These are phyloP conservation scores for Pemphigus obesinymphae DNA, from an alignment of 1,140 invertebrate genomes.

Conservation along the genomic window DNA sequence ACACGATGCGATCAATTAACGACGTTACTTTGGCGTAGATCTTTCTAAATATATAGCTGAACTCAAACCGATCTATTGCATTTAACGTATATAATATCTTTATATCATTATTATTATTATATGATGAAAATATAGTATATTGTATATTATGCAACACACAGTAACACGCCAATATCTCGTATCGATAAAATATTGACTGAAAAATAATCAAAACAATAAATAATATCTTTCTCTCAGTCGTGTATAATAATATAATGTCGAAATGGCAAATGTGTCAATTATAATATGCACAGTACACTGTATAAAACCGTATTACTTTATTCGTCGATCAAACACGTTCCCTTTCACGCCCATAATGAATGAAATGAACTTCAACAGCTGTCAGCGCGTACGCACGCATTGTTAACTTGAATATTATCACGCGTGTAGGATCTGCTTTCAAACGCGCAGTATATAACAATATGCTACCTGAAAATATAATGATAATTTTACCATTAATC, in stretches of 20 bases:
- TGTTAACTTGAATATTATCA: conserved; percentile 8
- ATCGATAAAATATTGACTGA: background rate
- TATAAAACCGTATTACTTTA: too few relatives aligned
- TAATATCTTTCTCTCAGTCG: background rate
- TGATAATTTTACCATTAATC: background rate
- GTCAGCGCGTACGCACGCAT: background rate
- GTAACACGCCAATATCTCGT: too few relatives aligned
- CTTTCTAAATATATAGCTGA: too few relatives aligned
- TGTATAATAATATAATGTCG: background rate
- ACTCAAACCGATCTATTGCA: too few relatives aligned
- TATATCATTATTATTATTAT: too few relatives aligned
- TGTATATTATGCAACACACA: too few relatives aligned
- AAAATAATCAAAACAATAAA: background rate
- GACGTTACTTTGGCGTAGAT: too few relatives aligned
- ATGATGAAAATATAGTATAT: too few relatives aligned
- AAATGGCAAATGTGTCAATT: background rate
- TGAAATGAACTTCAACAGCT: background rate
- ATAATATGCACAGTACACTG: background rate
- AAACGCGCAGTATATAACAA: background rate
- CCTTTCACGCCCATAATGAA: background rate
- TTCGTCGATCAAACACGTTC: background rate
- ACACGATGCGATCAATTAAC: too few relatives aligned
- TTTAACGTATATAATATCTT: too few relatives aligned
- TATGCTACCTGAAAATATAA: background rate
- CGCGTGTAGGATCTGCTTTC: background rate